Percentiles rank a stretch among this genome's conserved stretches.
Evolutionary conservation across 1,140 invertebrate genomes (phyloP).

Genomic region (Nephotettix cincticeps): DNA sequence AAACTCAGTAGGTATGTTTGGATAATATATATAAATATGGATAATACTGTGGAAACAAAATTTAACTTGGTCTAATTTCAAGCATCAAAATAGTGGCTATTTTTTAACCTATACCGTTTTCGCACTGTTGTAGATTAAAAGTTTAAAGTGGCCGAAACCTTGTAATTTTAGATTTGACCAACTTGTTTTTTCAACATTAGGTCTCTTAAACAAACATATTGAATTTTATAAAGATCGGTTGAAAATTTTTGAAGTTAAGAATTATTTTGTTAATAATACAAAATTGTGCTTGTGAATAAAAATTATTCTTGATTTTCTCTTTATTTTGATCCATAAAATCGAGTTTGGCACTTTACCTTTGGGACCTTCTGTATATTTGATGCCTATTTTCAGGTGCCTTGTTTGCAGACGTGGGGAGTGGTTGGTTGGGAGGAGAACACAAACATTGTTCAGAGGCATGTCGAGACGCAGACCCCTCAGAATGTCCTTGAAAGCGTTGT

Average conservation of each 20-base stretch:
- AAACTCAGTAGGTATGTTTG: too few relatives aligned
- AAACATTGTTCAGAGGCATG: background rate
- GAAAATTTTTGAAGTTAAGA: too few relatives aligned
- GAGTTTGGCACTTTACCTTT: background rate
- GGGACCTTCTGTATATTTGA: background rate
- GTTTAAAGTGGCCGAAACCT: background rate
- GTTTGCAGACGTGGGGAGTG: background rate
- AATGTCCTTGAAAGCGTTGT: constrained; percentile 11
- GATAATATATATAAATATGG: too few relatives aligned
- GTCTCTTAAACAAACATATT: too few relatives aligned
- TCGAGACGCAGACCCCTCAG: constrained; percentile 2
- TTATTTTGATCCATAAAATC: background rate
- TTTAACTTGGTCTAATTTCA: too few relatives aligned
- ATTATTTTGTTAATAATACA: too few relatives aligned
- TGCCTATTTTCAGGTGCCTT: constrained; percentile 16
- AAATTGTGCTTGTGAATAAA: background rate
- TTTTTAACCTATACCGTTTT: too few relatives aligned
- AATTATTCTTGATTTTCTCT: too few relatives aligned
- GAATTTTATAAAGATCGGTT: too few relatives aligned
- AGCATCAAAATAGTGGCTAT: too few relatives aligned
- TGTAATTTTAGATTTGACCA: background rate
- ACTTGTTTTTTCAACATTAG: background rate
- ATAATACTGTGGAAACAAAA: too few relatives aligned
- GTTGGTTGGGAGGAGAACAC: background rate
- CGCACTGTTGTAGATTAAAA: too few relatives aligned